Evolutionary conservation across 2,113 vertebrate species (phyloP).

Genomic region (Dissostichus mawsoni): DNA sequence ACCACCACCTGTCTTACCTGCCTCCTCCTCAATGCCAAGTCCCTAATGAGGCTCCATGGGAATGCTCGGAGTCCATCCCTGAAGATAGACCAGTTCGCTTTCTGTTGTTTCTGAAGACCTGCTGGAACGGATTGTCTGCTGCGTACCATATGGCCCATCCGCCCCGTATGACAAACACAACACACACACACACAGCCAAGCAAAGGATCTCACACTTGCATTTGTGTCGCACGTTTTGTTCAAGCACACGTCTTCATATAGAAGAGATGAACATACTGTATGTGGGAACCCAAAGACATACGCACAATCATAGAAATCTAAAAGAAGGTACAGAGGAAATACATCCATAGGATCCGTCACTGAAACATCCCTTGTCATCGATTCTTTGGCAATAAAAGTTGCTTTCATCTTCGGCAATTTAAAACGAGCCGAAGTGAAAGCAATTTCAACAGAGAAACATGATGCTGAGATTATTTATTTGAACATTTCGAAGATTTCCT

Average conservation of each 20-base stretch:
- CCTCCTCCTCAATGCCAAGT: slow-evolving; percentile 61
- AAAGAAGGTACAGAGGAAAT: slow-evolving; percentile 17
- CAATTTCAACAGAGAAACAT: not conserved
- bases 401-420: slow-evolving; percentile 7
- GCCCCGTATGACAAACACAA: not conserved
- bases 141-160: slow-evolving; percentile 60
- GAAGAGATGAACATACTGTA: slow-evolving; percentile 11
- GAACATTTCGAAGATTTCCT: slow-evolving; percentile 36
- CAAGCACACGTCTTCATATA: slow-evolving; percentile 9
- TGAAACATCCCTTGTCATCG: not conserved
- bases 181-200: not conserved
- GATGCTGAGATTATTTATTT: slow-evolving; percentile 33
- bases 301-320: not conserved
- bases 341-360: not conserved
- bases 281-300: not conserved
- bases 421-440: not conserved
- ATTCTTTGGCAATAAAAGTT: not conserved
- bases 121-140: slow-evolving; percentile 59
- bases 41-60: slow-evolving; percentile 80
- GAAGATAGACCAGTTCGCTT: slow-evolving; percentile 56
- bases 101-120: slow-evolving; percentile 56
- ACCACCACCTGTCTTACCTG: slow-evolving; percentile 61
- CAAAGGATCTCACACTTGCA: not conserved
- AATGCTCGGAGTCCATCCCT: slow-evolving; percentile 60
- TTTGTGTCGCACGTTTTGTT: slow-evolving; percentile 9